Percentiles rank a stretch among this genome's conserved stretches.
These are phyloP conservation scores for Sebastes iracundus DNA, from an alignment of 2,797 vertebrate genomes.

Conservation along the genomic window DNA sequence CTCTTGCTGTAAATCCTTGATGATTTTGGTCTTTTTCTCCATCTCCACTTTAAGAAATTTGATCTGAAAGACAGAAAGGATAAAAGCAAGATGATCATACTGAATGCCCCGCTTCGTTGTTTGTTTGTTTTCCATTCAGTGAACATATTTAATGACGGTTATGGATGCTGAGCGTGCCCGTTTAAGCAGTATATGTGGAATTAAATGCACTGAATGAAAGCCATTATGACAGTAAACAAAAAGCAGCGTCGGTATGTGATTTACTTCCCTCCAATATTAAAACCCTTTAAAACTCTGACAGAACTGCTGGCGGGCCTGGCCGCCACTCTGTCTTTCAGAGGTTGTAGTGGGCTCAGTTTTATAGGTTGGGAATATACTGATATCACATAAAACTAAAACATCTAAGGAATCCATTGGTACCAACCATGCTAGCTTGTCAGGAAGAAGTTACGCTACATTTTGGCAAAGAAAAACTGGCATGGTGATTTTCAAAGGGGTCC, in stretches of 20 bases:
- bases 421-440: too few relatives aligned
- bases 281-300: too few relatives aligned
- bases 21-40: slow-evolving; percentile 98
- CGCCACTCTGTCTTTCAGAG: too few relatives aligned
- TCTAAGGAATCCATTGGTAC: too few relatives aligned
- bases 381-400: too few relatives aligned
- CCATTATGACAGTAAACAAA: not conserved
- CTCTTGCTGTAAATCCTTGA: slow-evolving; percentile 98
- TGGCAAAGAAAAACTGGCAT: too few relatives aligned
- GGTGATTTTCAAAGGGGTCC: too few relatives aligned
- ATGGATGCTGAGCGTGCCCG: not conserved
- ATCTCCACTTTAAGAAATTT: slow-evolving; percentile 97
- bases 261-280: not conserved
- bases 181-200: not conserved
- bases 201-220: not conserved
- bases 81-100: not conserved
- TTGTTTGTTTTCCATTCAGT: not conserved
- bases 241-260: not conserved
- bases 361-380: too few relatives aligned
- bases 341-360: too few relatives aligned
- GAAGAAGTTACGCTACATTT: too few relatives aligned
- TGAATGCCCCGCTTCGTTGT: not conserved
- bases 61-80: slow-evolving; percentile 83
- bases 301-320: too few relatives aligned
- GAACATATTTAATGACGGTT: not conserved